Base-by-base conservation (phyloP, 2,888 invertebrate species). In the Ichneumoninae sp. region DNA sequence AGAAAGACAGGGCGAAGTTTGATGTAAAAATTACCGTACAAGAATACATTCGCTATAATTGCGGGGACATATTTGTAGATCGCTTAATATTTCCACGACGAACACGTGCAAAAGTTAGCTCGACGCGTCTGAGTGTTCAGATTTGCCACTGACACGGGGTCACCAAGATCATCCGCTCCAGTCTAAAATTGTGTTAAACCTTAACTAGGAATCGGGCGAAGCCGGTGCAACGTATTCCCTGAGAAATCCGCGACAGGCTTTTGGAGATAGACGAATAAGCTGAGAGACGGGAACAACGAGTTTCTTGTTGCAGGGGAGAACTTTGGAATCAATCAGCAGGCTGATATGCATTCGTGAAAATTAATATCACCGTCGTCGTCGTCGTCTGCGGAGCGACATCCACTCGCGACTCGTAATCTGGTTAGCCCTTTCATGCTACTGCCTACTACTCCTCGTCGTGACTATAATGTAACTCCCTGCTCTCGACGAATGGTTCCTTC, bases 301-400 rank as follows among this genome's bases (percentile, higher is more conserved):
- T 89, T 90, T 91, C 91, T 91, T 90, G 63, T 30, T n/a, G 79
- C 73, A 81, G 84, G 87, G 63, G 82, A 89, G 90, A 93, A 93
- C 91, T 93, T 93, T 92, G 88, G 89, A 92, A 92, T 92, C 93
- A 93, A 93, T 92, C 92, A 92, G 91, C 90, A 90, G 89, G 84
- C 89, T 89, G 92, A 91, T 86, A 86, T 91, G 91, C 90, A 92
- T 93, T 91, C 89, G 91, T 88, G 92, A 93, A 91, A 92, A 92
- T 92, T 92, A 92, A 92, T 92, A 92, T 92, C 91, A 92, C 88
- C 89, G 91, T 91, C 91, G 89, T 83, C 86, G 71, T 57, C 80
- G 57, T 75, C 70, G 80, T 88, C 80, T 80, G 54, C 80, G 68
- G 57, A 52, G 88, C 89, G 91, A 91, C 91, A 92, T 90, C 88